A percentile compares a stretch with the other conserved stretches of the same genome.
phyloP scores from a whole-genome alignment of 2,888 invertebrate species.

The Dolomedes plantarius region DNA sequence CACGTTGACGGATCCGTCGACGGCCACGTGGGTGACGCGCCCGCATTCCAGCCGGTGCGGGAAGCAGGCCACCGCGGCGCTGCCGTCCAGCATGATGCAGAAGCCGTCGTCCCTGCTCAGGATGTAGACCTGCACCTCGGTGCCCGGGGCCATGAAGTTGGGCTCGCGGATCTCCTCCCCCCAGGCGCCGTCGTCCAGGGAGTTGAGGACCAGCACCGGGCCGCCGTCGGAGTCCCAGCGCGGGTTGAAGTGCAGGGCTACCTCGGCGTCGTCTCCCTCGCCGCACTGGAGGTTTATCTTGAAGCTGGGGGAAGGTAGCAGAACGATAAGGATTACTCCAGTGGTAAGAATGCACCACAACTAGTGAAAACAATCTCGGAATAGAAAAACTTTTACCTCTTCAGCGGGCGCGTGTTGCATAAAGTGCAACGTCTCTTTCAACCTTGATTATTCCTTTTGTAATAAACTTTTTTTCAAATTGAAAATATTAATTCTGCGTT shows the following conservation, averaged over 20 bases:
- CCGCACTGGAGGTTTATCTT: constrained; percentile 62
- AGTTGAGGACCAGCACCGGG: constrained; percentile 48
- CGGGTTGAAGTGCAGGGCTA: constrained; percentile 63
- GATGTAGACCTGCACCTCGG: constrained; percentile 47
- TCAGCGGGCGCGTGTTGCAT: too few species aligned
- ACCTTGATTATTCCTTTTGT: too few species aligned
- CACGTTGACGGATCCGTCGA: constrained; percentile 42
- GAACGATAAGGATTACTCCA: too few species aligned
- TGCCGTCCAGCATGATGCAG: constrained; percentile 36
- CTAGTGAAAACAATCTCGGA: too few species aligned
- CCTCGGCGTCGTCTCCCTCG: constrained; percentile 32
- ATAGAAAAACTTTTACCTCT: too few species aligned
- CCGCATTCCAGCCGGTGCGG: constrained; percentile 49
- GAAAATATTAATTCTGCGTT: too few species aligned
- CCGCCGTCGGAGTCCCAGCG: constrained; percentile 44
- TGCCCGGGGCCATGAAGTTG: constrained; percentile 31
- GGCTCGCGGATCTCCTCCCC: constrained; percentile 54
- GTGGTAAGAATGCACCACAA: too few species aligned
- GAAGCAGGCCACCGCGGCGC: constrained; percentile 24
- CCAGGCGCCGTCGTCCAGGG: constrained; percentile 52
- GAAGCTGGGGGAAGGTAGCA: constrained; percentile 34
- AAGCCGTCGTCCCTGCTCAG: constrained; percentile 40
- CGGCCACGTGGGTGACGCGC: constrained; percentile 42
- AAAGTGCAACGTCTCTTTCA: too few species aligned
- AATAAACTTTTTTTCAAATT: too few species aligned